phyloP scores from a whole-genome alignment of 2,888 invertebrate species.

The Aporophyla lueneburgensis region DNA sequence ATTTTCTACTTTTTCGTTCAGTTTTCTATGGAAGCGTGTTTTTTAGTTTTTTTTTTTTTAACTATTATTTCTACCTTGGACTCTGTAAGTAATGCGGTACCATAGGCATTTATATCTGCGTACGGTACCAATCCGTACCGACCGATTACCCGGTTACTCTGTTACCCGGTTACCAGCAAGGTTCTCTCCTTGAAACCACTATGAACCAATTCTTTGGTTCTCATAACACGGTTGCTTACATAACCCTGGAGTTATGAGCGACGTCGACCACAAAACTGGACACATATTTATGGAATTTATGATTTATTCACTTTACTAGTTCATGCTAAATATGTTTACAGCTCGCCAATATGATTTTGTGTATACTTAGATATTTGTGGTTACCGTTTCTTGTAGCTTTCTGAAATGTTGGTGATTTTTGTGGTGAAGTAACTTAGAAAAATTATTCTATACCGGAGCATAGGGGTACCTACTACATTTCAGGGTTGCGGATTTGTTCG shows the following conservation, averaged over 20 bases:
- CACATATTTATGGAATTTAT: constrained; percentile 63
- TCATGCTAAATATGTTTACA: constrained; percentile 37
- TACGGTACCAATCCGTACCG: constrained; percentile 24
- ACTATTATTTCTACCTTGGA: constrained; percentile 1
- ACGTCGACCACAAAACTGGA: constrained; percentile 38
- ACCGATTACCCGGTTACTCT: background rate
- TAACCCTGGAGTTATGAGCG: constrained; percentile 20
- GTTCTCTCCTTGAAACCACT: constrained; percentile 12
- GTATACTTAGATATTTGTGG: constrained; percentile 19
- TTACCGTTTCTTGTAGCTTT: background rate
- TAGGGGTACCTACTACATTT: background rate
- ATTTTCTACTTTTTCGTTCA: too few species aligned
- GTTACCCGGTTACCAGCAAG: background rate
- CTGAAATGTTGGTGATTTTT: background rate
- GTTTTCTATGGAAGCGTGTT: too few species aligned
- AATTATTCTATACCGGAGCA: background rate
- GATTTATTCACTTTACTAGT: constrained; percentile 56
- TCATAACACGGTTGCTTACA: constrained; percentile 31
- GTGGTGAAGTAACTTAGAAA: background rate
- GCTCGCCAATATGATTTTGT: constrained; percentile 25
- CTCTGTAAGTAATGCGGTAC: constrained; percentile 4
- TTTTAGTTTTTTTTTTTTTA: too few species aligned
- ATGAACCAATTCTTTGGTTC: constrained; percentile 28
- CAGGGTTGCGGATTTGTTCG: too few species aligned
- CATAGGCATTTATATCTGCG: background rate